Percentiles rank a stretch among this genome's conserved stretches.
These are phyloP conservation scores for Plutomurus gul DNA, from an alignment of 1,140 invertebrate genomes.

Conservation along the genomic window DNA sequence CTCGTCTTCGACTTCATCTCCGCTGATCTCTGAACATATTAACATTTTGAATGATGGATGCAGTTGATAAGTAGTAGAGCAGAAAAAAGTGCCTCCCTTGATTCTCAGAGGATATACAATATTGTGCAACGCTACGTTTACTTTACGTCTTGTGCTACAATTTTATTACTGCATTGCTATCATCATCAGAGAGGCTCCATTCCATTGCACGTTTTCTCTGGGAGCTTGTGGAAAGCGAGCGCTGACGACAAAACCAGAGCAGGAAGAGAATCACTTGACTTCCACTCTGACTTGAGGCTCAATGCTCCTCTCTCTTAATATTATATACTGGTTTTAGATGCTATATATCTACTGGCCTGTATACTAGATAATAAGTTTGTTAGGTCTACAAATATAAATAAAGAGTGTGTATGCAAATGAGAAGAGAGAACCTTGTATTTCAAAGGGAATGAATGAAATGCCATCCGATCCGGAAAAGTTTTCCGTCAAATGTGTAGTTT, in stretches of 20 bases:
- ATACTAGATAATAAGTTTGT: not conserved
- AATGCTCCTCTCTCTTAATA: too few species aligned
- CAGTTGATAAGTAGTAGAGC: conserved; percentile 22
- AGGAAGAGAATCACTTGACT: conserved; percentile 22
- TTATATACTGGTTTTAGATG: too few species aligned
- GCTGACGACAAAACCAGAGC: not conserved
- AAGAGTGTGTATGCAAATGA: conserved; percentile 16
- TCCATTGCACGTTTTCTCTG: not conserved
- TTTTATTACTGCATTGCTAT: conserved; percentile 15
- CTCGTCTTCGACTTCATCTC: not conserved
- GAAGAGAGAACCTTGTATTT: not conserved
- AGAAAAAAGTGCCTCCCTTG: conserved; percentile 17
- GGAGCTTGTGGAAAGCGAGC: not conserved
- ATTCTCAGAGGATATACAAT: not conserved
- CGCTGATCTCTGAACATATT: not conserved
- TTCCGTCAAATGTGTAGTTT: conserved; percentile 31
- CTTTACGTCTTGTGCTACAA: not conserved
- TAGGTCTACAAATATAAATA: not conserved
- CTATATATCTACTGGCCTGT: not conserved
- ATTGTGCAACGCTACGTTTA: conserved; percentile 20
- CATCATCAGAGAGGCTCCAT: not conserved
- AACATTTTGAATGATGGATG: not conserved
- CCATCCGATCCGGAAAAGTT: conserved; percentile 43
- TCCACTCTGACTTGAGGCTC: not conserved
- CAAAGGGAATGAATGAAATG: conserved; percentile 23